These are phyloP conservation scores for Germaria angustata DNA, from an alignment of 2,888 invertebrate species.

Conservation along the genomic window DNA sequence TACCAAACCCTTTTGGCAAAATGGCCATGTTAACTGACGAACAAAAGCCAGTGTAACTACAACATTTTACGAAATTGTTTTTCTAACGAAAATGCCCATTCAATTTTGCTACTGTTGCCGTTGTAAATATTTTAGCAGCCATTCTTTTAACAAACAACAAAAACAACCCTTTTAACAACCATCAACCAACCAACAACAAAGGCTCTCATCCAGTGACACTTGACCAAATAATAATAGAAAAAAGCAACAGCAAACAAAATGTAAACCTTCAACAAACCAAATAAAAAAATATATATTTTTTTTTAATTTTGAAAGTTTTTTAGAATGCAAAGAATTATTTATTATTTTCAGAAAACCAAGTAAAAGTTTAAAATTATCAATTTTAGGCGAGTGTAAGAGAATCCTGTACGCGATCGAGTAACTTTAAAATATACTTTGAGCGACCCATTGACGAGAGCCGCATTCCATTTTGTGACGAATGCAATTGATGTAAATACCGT, in stretches of 20 bases:
- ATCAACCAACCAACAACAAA: not conserved
- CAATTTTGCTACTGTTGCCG: not conserved
- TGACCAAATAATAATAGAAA: conserved; percentile 21
- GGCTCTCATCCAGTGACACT: conserved; percentile 23
- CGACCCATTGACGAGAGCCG: too few relatives aligned
- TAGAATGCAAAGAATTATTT: too few relatives aligned
- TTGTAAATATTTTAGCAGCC: conserved; percentile 32
- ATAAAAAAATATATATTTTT: not conserved
- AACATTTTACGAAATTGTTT: conserved; percentile 48
- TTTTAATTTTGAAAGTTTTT: not conserved
- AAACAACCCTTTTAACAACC: conserved; percentile 27
- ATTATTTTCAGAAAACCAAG: too few relatives aligned
- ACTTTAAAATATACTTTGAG: too few relatives aligned
- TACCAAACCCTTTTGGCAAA: conserved; percentile 73
- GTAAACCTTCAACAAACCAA: conserved; percentile 1
- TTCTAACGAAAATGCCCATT: conserved; percentile 29
- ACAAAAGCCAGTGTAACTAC: conserved; percentile 73
- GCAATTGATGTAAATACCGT: too few relatives aligned
- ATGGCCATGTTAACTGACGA: conserved; percentile 77
- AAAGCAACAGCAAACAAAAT: not conserved
- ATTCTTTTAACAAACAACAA: conserved; percentile 24
- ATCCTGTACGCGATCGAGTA: too few relatives aligned
- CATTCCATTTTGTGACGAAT: too few relatives aligned
- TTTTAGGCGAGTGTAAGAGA: too few relatives aligned
- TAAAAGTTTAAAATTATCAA: too few relatives aligned